Evolutionary conservation across 2,888 invertebrate genomes (phyloP).

Genomic region (Harpalus rufipes): DNA sequence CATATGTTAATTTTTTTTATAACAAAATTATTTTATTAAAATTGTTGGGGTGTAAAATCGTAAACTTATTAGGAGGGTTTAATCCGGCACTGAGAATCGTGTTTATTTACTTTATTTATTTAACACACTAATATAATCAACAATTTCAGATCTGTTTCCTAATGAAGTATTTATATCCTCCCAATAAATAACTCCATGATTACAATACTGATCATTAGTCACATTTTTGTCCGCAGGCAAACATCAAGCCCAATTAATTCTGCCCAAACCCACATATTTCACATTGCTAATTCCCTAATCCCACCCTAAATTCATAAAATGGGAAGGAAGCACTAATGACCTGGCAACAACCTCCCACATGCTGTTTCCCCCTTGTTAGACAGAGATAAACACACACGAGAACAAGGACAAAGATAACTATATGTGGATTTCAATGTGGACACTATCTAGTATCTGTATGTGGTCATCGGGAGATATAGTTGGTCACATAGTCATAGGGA

Average conservation of each 20-base stretch:
- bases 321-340: slow-evolving; percentile 61
- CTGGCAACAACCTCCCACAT: slow-evolving; percentile 44
- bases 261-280: slow-evolving; percentile 29
- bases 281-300: slow-evolving; percentile 42
- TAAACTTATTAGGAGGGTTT: too few relatives aligned
- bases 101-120: too few relatives aligned
- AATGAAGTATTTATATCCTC: background rate
- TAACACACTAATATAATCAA: too few relatives aligned
- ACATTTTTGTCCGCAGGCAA: background rate
- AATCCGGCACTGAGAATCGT: too few relatives aligned
- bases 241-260: slow-evolving; percentile 6
- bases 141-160: too few relatives aligned
- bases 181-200: background rate
- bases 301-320: slow-evolving; percentile 56
- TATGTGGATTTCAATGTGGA: slow-evolving; percentile 50
- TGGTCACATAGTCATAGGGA: background rate
- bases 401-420: background rate
- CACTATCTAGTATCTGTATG: slow-evolving; percentile 61
- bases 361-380: slow-evolving; percentile 9
- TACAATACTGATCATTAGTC: background rate
- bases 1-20: too few relatives aligned
- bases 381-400: background rate
- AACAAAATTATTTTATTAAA: too few relatives aligned
- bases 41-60: too few relatives aligned
- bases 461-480: slow-evolving; percentile 40